Percentiles rank a stretch among this genome's conserved stretches.
Evolutionary conservation across 2,888 invertebrate species (phyloP).

Genomic region (Andrena flavipes): DNA sequence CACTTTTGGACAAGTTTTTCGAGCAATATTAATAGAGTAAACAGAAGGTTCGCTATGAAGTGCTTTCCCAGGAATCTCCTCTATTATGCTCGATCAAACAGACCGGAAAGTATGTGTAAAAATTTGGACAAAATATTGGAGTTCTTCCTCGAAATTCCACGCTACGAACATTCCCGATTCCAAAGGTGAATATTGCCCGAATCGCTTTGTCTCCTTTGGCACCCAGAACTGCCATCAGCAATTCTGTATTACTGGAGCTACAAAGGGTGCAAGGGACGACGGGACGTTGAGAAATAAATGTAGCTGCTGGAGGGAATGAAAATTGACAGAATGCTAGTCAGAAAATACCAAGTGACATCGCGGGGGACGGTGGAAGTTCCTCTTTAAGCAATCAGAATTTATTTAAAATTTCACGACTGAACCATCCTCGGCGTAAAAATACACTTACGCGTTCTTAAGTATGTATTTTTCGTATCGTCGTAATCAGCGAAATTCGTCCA

Average conservation of each 20-base stretch:
- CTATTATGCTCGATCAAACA: background rate
- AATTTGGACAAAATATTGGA: background rate
- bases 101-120: background rate
- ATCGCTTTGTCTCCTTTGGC: background rate
- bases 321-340: constrained; percentile 40
- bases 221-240: background rate
- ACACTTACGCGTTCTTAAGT: background rate
- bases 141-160: constrained; percentile 2
- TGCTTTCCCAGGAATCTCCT: constrained; percentile 19
- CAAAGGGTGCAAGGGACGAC: constrained; percentile 21
- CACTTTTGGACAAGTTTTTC: constrained; percentile 24
- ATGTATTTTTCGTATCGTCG: background rate
- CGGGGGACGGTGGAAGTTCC: background rate
- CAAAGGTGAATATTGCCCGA: background rate
- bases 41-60: constrained; percentile 36
- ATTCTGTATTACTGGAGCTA: constrained; percentile 6
- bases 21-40: constrained; percentile 66
- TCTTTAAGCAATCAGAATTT: background rate
- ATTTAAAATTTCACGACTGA: background rate
- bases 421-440: background rate
- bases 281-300: constrained; percentile 16
- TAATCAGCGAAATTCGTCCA: background rate
- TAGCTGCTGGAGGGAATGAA: constrained; percentile 21
- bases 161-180: background rate
- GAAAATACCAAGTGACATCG: background rate